phyloP scores from a whole-genome alignment of 2,113 vertebrate genomes.

The Butorides virescens region DNA sequence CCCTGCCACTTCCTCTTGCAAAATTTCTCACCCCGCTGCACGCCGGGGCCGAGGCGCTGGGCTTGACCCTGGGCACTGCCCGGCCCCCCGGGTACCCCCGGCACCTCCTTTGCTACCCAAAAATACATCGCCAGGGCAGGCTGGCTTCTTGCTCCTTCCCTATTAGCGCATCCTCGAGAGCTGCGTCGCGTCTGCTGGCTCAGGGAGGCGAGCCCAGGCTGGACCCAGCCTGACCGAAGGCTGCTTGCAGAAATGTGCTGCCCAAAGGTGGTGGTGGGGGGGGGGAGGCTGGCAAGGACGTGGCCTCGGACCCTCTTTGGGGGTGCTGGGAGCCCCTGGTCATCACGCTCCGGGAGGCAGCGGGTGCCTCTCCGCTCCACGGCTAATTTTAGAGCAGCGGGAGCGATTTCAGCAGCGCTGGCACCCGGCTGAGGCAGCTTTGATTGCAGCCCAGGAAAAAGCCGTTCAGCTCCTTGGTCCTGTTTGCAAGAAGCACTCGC shows the following conservation, averaged over 20 bases:
- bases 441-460: neutral
- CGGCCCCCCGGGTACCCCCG: fast-evolving
- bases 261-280: neutral
- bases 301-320: fast-evolving
- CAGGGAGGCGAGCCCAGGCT: neutral
- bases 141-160: neutral
- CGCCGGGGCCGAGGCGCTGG: neutral
- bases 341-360: neutral
- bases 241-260: neutral
- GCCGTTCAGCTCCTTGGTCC: neutral
- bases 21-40: constrained; percentile 29
- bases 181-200: neutral
- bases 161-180: neutral
- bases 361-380: neutral
- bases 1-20: constrained; percentile 86
- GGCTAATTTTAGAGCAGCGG: neutral
- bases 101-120: neutral
- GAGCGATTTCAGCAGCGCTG: neutral
- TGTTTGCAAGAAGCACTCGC: neutral
- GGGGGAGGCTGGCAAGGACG: neutral
- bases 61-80: neutral
- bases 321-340: neutral
- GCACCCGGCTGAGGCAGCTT: neutral
- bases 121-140: fast-evolving
- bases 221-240: neutral